These are phyloP conservation scores for Eubucco bourcierii DNA, from an alignment of 2,113 vertebrate species.

Conservation along the genomic window DNA sequence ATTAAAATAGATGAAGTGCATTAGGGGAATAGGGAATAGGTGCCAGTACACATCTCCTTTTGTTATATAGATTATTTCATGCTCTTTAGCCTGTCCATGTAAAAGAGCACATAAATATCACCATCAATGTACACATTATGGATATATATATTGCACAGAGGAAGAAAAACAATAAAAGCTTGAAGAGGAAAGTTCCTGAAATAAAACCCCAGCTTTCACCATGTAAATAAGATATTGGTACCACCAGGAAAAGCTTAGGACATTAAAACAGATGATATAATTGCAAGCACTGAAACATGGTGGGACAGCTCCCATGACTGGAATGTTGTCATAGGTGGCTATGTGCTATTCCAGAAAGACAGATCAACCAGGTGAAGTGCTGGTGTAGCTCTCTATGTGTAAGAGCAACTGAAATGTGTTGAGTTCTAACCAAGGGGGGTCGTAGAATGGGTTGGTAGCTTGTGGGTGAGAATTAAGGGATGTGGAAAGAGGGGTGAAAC, in stretches of 20 bases:
- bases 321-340: too few species aligned
- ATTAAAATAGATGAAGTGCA: slow-evolving; percentile 24
- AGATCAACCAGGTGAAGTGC: too few species aligned
- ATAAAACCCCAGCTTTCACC: background rate
- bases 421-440: too few species aligned
- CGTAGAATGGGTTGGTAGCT: too few species aligned
- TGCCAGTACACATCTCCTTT: background rate
- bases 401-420: too few species aligned
- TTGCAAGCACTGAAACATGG: too few species aligned
- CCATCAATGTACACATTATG: background rate
- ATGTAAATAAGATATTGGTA: background rate
- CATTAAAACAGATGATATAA: background rate
- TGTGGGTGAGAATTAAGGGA: too few species aligned
- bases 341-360: too few species aligned
- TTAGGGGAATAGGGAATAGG: background rate
- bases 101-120: background rate
- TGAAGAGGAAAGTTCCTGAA: background rate
- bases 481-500: too few species aligned
- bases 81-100: background rate
- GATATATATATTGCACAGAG: background rate
- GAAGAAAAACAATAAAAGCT: background rate
- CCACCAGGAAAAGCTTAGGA: background rate
- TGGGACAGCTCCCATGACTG: too few species aligned
- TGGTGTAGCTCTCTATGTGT: too few species aligned
- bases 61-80: slow-evolving; percentile 10